phyloP scores from a whole-genome alignment of 2,888 invertebrate species.

The Chymomyza procnemis region DNA sequence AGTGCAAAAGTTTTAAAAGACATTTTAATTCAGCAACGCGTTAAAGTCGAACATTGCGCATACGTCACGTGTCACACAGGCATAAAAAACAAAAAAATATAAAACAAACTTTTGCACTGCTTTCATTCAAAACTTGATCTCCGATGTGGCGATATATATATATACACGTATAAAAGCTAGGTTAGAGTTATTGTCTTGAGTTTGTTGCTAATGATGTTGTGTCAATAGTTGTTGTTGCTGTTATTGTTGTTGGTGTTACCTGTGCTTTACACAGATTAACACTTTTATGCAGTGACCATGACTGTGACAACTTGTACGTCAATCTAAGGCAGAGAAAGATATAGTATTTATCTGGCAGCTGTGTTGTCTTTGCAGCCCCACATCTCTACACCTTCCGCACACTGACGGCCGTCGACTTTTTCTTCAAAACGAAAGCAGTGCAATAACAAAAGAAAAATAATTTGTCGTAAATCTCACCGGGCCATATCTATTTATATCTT shows the following conservation, averaged over 20 bases:
- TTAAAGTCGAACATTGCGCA: constrained; percentile 16
- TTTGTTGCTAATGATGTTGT: constrained; percentile 40
- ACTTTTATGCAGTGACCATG: constrained; percentile 75
- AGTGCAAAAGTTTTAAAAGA: constrained; percentile 12
- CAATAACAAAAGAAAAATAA: constrained; percentile 36
- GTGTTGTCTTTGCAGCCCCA: neutral
- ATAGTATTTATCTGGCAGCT: neutral
- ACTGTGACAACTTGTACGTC: constrained; percentile 61
- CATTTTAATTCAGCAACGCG: constrained; percentile 38
- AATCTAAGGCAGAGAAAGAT: constrained; percentile 13
- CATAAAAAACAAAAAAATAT: no score
- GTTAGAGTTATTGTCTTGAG: neutral
- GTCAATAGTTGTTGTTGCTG: constrained; percentile 20
- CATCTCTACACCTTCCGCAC: neutral
- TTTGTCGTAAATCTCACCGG: constrained; percentile 55
- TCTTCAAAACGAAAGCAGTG: constrained; percentile 41
- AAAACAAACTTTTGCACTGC: constrained; percentile 6
- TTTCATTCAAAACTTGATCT: constrained; percentile 30
- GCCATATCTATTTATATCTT: constrained; percentile 9
- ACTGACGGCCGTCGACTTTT: neutral
- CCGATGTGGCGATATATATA: neutral
- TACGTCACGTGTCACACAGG: constrained; percentile 2
- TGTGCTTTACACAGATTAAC: constrained; percentile 58
- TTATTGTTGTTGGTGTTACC: constrained; percentile 12
- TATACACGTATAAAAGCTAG: neutral